Conservation (phyloP, 2,888 invertebrate genomes). For the Siphonodentalium dalli region DNA sequence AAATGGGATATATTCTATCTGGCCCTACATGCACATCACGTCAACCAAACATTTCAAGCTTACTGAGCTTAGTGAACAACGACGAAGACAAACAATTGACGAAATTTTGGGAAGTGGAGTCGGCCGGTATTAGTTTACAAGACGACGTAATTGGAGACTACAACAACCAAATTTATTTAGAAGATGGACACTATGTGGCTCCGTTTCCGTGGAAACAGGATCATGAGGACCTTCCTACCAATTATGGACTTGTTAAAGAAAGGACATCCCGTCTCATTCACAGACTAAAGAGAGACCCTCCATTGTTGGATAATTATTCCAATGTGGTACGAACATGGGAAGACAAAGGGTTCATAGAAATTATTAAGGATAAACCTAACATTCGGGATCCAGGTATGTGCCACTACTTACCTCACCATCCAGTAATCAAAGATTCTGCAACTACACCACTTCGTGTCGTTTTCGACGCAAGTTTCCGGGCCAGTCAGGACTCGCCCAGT, state of each 20-base stretch:
- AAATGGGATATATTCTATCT: neutral
- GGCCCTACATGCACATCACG: neutral
- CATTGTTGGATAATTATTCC: slow-evolving; percentile 7
- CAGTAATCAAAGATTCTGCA: slow-evolving; percentile 16
- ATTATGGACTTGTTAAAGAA: slow-evolving; percentile 1
- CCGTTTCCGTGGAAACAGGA: slow-evolving; percentile 20
- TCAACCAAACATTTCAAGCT: neutral
- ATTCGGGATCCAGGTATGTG: neutral
- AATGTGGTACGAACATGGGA: slow-evolving; percentile 9
- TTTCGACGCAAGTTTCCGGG: slow-evolving; percentile 18
- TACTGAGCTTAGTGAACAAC: no score
- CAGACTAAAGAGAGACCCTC: slow-evolving; percentile 4
- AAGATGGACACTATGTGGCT: slow-evolving; percentile 6
- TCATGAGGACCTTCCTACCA: slow-evolving; percentile 6
- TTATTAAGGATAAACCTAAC: neutral
- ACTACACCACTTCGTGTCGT: slow-evolving; percentile 25
- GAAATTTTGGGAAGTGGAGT: no score
- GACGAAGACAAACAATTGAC: no score
- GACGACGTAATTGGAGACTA: neutral
- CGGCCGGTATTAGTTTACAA: no score
- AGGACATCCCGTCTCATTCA: slow-evolving; percentile 4
- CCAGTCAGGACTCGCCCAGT: slow-evolving; percentile 9
- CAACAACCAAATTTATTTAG: slow-evolving; percentile 3
- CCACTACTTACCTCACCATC: slow-evolving; percentile 20
- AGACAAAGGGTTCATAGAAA: slow-evolving; percentile 12